Base-by-base conservation (phyloP, 2,113 vertebrate genomes). In the Oreotragus oreotragus region DNA sequence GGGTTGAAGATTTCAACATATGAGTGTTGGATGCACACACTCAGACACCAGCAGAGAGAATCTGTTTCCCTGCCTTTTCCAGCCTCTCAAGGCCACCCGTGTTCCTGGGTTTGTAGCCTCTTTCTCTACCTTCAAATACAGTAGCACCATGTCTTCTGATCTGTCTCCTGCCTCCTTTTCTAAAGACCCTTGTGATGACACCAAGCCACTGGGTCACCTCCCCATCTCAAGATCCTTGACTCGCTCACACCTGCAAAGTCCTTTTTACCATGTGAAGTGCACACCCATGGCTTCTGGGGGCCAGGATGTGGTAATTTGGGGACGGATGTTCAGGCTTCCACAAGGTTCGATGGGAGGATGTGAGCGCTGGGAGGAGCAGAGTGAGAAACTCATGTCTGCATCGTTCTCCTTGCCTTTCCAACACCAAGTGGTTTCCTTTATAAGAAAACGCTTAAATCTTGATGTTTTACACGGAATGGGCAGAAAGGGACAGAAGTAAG, bases 251-350 rank as follows among this genome's bases (percentile, higher is more conserved):
- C 58, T 55, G 21, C 23, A 21, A 14, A 47, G 13, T 49, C 30
- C 27, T 16, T 81, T 81, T 45, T 23, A 5, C 45, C 88, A 9
- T 2, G 16, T 19, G 14, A n/a, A 30, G 53, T 36, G 9, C 17
- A 13, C 11, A 33, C 5, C 33, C 51, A 5, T 2, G 30, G n/a
- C 23, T 28, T 53, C 79, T 36, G 2, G 17, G 30, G 30, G 45
- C 4, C 6, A 5, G 14, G 47, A 77, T 5, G 1, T 1, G 16
- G 30, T n/a, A 45, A 19, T 12, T n/a, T n/a, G 25, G 70, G 43
- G 43, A 39, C 3, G 0, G 0, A 19, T 23, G 10, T n/a, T 43
- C 51, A 28, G 19, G 16, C 16, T 58, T 21, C 8, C 15, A 10
- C 33, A 2, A 13, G 30, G 33, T 10, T 33, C 3, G 0, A 47